Base-by-base conservation (phyloP, 92 coral and sea anemone genomes). In the Phenganax marumi region DNA sequence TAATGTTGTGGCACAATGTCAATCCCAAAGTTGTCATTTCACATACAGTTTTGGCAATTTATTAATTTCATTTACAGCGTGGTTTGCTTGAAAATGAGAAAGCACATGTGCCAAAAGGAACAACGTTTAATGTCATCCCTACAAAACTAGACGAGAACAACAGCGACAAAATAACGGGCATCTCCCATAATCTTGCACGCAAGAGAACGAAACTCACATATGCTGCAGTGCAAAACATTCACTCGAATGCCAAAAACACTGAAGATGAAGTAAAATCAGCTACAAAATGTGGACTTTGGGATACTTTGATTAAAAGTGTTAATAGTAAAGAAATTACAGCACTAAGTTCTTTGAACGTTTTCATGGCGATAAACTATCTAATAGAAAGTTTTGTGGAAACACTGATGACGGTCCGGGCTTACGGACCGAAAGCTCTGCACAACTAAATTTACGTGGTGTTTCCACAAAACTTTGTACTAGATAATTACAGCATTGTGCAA, bases 241-340 rank as follows among this genome's bases (percentile, higher is more conserved):
- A 68, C 13, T 6, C 74, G 4, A 25, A 12, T 33, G 74, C 52
- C 23, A 48, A 48, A 10, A 50, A 25, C 16, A 68, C 50, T 6
- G 12, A 68, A 23, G 74, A 33, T 6, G n/a, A 33, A 13, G 50
- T 18, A 68, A 68, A 48, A 68, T 9, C 50, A 48, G 50, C 54
- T 52, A 56, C 80, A 11, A 23, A 50, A 26, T 16, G 33, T 75
- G 80, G 80, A 9, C n/a, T 75, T 21, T 75, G 80, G 80, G 25
- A 73, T 62, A 73, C 79, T 50, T 48, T 50, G 23, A 50, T 50
- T 46, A 73, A n/a, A 50, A 75, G 21, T 17, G 66, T 56, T 26
- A 16, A 10, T 75, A 39, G 43, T 8, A 50, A 54, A 10, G 80
- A 75, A 10, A 52, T 75, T 11, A 52, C 54, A 26, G 49, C 52